Conservation (phyloP, 1,140 invertebrate genomes). For the Calephelis virginiensis region DNA sequence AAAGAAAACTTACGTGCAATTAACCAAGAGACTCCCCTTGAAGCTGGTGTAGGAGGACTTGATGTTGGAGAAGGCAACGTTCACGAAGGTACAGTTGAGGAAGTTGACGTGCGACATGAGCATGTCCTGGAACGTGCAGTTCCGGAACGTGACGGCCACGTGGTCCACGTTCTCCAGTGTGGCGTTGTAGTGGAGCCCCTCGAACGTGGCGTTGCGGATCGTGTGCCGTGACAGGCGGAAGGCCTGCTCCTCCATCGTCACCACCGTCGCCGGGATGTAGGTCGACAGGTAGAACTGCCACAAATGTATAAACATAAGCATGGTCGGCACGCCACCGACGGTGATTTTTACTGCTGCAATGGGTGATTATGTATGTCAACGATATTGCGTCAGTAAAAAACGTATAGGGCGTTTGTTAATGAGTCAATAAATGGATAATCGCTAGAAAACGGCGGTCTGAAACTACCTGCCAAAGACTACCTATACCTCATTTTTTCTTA, state of each 20-base stretch:
- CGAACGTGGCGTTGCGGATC: conserved; percentile 39
- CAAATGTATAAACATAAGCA: conserved; percentile 19
- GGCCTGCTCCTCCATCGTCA: conserved; percentile 46
- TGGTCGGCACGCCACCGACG: no score
- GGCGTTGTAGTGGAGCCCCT: conserved; percentile 52
- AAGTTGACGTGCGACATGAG: conserved; percentile 74
- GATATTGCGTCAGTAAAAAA: no score
- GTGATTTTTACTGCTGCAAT: no score
- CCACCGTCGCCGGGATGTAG: conserved; percentile 57
- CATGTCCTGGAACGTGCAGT: conserved; percentile 70
- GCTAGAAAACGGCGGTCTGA: no score
- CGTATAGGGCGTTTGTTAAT: no score
- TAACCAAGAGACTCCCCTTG: conserved; percentile 56
- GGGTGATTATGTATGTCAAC: no score
- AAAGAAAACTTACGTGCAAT: conserved; percentile 65
- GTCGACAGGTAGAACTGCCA: conserved; percentile 66
- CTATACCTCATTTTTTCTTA: no score
- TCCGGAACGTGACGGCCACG: conserved; percentile 58
- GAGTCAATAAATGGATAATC: no score
- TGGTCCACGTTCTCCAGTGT: conserved; percentile 67
- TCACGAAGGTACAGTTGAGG: conserved; percentile 65
- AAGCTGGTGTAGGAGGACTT: conserved; percentile 71
- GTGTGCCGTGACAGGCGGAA: conserved; percentile 48
- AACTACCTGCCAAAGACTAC: no score
- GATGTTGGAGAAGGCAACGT: conserved; percentile 70